These are phyloP conservation scores for Anoplolepis gracilipes DNA, from an alignment of 1,140 invertebrate genomes.

Conservation along the genomic window DNA sequence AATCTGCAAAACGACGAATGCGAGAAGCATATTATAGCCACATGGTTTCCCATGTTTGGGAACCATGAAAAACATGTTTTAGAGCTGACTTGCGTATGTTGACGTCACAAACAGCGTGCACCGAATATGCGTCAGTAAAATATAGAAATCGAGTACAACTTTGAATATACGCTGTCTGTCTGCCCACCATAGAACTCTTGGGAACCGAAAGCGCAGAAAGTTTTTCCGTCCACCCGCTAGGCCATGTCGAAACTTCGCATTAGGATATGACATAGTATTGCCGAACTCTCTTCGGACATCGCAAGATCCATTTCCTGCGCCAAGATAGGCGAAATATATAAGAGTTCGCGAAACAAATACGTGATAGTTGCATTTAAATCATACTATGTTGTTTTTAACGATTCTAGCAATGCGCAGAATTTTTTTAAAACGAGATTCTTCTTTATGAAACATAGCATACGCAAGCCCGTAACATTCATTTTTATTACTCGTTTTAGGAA, in stretches of 20 bases:
- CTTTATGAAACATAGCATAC: neutral
- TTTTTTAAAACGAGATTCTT: neutral
- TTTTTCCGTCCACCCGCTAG: constrained; percentile 34
- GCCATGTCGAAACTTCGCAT: constrained; percentile 36
- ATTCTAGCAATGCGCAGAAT: neutral
- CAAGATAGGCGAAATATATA: constrained; percentile 9
- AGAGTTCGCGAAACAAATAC: constrained; percentile 15
- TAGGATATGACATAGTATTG: constrained; percentile 35
- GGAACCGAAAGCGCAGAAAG: constrained; percentile 1
- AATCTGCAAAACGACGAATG: neutral
- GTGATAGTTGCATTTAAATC: constrained; percentile 1
- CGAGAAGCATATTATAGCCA: neutral
- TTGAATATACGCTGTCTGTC: neutral
- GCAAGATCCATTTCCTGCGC: constrained; percentile 45
- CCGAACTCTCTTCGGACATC: constrained; percentile 39
- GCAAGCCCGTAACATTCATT: neutral
- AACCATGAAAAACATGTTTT: neutral
- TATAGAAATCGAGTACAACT: constrained; percentile 24
- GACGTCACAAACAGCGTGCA: neutral
- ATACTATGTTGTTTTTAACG: neutral
- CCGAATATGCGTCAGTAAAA: constrained; percentile 20
- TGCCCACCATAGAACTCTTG: constrained; percentile 2
- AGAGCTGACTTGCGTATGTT: neutral
- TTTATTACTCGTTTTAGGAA: neutral
- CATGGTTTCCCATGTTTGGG: neutral